Evolutionary conservation across 2,888 invertebrate genomes (phyloP).

Genomic region (Caprella mutica): DNA sequence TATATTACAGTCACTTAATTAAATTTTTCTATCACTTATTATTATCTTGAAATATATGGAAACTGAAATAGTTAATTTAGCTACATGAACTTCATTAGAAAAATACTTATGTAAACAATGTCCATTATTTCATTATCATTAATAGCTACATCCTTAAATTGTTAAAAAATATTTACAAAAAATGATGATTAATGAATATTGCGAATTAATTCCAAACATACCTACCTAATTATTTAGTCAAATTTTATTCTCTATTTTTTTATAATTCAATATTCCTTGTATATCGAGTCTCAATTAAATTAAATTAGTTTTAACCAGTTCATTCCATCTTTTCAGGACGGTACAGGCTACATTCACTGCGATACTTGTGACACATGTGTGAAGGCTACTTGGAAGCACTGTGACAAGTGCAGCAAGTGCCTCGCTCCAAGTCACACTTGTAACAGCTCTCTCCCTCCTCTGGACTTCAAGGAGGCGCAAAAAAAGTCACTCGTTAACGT

Average conservation of each 20-base stretch:
- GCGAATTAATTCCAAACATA: no score
- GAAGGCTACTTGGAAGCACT: conserved; percentile 73
- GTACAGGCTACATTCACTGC: conserved; percentile 58
- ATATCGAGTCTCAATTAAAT: background rate
- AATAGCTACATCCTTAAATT: no score
- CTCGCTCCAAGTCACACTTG: conserved; percentile 37
- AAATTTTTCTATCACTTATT: background rate
- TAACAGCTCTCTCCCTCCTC: background rate
- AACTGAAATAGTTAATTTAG: no score
- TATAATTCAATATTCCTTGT: no score
- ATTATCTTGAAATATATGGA: background rate
- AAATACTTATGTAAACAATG: no score
- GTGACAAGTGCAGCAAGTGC: conserved; percentile 58
- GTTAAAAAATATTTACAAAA: no score
- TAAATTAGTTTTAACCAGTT: background rate
- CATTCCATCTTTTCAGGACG: conserved; percentile 45
- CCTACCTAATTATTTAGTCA: no score
- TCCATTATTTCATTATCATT: no score
- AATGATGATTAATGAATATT: no score
- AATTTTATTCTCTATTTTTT: no score
- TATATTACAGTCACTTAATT: background rate
- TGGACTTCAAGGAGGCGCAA: conserved; percentile 1
- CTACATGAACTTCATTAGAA: no score
- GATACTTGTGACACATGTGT: conserved; percentile 58
- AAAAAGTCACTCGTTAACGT: background rate